These are phyloP conservation scores for Peromyscus aztecus DNA, from an alignment of 2,797 vertebrate genomes.

Conservation along the genomic window DNA sequence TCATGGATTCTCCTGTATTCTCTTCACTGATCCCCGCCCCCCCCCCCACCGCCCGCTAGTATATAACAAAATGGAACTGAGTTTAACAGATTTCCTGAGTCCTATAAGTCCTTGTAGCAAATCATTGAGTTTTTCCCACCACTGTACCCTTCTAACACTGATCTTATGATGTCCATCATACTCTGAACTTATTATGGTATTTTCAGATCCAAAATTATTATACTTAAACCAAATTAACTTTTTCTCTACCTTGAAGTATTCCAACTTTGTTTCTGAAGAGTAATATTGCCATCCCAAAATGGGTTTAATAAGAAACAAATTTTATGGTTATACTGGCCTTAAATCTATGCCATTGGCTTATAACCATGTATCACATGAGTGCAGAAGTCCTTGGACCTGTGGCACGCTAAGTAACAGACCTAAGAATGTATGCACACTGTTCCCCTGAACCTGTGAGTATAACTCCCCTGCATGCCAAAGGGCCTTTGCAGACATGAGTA, in stretches of 20 bases:
- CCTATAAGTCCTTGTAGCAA: background rate
- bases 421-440: background rate
- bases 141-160: background rate
- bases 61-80: background rate
- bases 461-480: background rate
- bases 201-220: background rate
- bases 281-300: background rate
- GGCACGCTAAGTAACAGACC: background rate
- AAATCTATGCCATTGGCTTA: background rate
- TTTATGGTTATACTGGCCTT: background rate
- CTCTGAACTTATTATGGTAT: background rate
- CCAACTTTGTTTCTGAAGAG: background rate
- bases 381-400: background rate
- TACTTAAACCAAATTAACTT: background rate
- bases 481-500: background rate
- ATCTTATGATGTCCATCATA: background rate
- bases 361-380: background rate
- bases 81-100: background rate
- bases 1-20: background rate
- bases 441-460: background rate
- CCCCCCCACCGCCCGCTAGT: too few relatives aligned
- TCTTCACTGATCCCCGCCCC: background rate
- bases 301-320: background rate
- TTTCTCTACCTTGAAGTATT: background rate
- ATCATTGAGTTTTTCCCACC: background rate